phyloP scores from a whole-genome alignment of 2,888 invertebrate species.

The Itoplectis maculator region DNA sequence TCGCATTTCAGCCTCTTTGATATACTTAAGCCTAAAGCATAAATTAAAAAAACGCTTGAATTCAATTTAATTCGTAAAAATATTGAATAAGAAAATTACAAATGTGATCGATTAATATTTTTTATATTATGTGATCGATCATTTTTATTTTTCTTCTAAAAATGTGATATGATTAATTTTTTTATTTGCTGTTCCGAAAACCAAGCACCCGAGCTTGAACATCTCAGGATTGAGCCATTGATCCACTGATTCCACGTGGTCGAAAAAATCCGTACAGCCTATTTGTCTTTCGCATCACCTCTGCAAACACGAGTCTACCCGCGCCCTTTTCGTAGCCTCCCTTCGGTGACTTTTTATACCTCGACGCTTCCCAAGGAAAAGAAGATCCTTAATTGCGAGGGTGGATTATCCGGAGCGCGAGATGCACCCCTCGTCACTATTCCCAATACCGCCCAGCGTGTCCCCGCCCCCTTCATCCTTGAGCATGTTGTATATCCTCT shows the following conservation, averaged over 20 bases:
- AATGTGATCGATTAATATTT: no score
- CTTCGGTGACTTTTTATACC: conserved; percentile 41
- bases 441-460: conserved; percentile 5
- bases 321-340: conserved; percentile 36
- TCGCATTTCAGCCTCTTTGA: not conserved
- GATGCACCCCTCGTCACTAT: conserved; percentile 40
- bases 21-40: no score
- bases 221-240: conserved; percentile 2
- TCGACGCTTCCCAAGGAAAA: conserved; percentile 28
- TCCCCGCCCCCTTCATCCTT: no score
- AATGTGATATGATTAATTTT: no score
- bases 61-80: no score
- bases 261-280: conserved; percentile 48
- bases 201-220: not conserved
- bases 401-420: conserved; percentile 60
- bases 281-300: conserved; percentile 53
- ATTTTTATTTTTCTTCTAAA: no score
- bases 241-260: conserved; percentile 5
- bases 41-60: no score
- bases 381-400: conserved; percentile 68
- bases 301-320: conserved; percentile 48
- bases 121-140: no score
- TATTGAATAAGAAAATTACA: no score
- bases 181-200: not conserved
- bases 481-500: conserved; percentile 44